A percentile compares a stretch with the other conserved stretches of the same genome.
Evolutionary conservation across 1,140 invertebrate genomes (phyloP).

Genomic region (Tribolium castaneum): DNA sequence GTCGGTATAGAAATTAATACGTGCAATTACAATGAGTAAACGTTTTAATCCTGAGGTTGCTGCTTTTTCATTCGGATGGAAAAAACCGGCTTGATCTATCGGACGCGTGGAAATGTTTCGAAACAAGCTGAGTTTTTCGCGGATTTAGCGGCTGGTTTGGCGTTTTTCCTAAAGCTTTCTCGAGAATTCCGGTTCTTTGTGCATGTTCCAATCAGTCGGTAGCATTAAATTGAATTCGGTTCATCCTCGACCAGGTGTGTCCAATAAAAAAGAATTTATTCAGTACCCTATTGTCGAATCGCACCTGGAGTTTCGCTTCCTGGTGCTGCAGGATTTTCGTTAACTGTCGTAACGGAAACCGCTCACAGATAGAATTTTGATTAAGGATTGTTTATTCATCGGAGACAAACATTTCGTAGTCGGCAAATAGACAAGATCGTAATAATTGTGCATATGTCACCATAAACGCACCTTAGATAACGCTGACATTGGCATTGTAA

Average conservation of each 20-base stretch:
- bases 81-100: background rate
- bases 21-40: slow-evolving; percentile 40
- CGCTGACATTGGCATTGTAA: slow-evolving; percentile 53
- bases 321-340: slow-evolving; percentile 21
- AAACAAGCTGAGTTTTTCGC: background rate
- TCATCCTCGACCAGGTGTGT: slow-evolving; percentile 8
- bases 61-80: background rate
- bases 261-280: slow-evolving; percentile 18
- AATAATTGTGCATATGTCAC: slow-evolving; percentile 15
- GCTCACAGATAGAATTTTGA: background rate
- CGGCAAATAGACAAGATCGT: slow-evolving; percentile 2
- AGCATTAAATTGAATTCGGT: slow-evolving; percentile 1
- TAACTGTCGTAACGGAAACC: background rate
- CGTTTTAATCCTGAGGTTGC: slow-evolving; percentile 22
- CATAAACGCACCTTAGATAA: slow-evolving; percentile 21
- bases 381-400: background rate
- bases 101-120: background rate
- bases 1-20: slow-evolving; percentile 53
- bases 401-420: slow-evolving; percentile 6
- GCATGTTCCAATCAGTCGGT: background rate
- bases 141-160: no score
- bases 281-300: background rate
- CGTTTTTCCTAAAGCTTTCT: background rate
- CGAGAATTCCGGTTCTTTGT: background rate
- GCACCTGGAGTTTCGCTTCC: slow-evolving; percentile 6